A percentile compares a stretch with the other conserved stretches of the same genome.
phyloP scores from a whole-genome alignment of 2,113 vertebrate species.

The Dicaeum eximium region DNA sequence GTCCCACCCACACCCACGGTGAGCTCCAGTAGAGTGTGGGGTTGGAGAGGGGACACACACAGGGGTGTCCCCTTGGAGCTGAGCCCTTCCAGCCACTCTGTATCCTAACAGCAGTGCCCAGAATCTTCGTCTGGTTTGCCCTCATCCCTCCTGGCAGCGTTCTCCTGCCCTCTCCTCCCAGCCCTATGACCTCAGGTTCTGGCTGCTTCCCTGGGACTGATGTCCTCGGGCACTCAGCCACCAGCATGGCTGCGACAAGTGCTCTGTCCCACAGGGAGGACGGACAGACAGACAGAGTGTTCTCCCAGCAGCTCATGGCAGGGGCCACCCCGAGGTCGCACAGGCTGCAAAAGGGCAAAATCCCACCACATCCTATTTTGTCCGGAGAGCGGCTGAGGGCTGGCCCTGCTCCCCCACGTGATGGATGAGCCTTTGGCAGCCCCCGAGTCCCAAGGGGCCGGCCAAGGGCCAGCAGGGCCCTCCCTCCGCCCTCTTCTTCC shows the following conservation, averaged over 20 bases:
- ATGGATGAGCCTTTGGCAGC: neutral
- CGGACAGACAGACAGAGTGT: neutral
- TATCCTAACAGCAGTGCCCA: rapidly evolving
- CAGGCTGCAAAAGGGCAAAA: neutral
- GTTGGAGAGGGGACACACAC: rapidly evolving
- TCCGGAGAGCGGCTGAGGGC: neutral
- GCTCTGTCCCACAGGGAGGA: neutral
- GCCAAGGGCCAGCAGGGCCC: neutral
- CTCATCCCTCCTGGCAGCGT: neutral
- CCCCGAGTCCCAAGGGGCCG: rapidly evolving
- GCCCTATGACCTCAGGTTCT: neutral
- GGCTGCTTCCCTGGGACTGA: neutral
- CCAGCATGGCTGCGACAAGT: neutral
- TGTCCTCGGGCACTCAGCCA: neutral
- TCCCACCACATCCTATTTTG: rapidly evolving
- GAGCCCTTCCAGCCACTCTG: rapidly evolving
- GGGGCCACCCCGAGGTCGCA: rapidly evolving
- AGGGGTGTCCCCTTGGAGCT: neutral
- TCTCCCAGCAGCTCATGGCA: neutral
- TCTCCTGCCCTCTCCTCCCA: neutral
- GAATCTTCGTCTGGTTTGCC: neutral
- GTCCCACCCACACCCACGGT: neutral
- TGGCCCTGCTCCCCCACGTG: neutral
- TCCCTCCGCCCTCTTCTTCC: neutral
- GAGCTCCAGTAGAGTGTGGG: rapidly evolving